Evolutionary conservation across 53 echinoderm and acorn worm species (phyloP).

Genomic region (Luidia sarsii): DNA sequence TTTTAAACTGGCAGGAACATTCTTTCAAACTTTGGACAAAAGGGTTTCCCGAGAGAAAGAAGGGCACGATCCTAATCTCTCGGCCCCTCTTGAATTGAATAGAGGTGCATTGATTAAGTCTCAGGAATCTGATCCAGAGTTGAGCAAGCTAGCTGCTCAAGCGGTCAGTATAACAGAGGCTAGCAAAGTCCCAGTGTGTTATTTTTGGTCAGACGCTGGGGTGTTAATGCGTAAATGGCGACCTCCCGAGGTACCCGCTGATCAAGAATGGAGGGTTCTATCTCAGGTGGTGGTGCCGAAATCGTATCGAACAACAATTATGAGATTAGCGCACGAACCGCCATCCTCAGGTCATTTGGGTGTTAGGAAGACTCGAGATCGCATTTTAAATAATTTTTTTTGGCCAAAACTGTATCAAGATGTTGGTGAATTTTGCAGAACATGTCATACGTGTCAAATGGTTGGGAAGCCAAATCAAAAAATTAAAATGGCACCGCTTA

Average conservation of each 20-base stretch:
- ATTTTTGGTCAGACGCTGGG: slow-evolving; percentile 6
- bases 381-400: slow-evolving; percentile 48
- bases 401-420: slow-evolving; percentile 49
- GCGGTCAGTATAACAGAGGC: slow-evolving; percentile 4
- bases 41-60: too few species aligned
- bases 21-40: too few species aligned
- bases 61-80: too few species aligned
- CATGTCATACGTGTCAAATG: slow-evolving; percentile 61
- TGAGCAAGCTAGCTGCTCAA: neutral
- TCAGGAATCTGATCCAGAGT: slow-evolving; percentile 17
- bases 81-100: neutral
- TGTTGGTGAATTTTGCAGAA: slow-evolving; percentile 38
- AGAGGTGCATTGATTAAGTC: neutral
- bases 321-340: slow-evolving; percentile 40
- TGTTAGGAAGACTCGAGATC: slow-evolving; percentile 46
- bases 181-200: slow-evolving; percentile 22
- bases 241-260: slow-evolving; percentile 43
- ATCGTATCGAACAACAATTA: slow-evolving; percentile 37
- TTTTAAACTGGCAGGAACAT: too few species aligned
- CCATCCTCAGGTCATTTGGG: slow-evolving; percentile 58
- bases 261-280: slow-evolving; percentile 52
- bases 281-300: slow-evolving; percentile 38
- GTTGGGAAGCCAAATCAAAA: slow-evolving; percentile 54
- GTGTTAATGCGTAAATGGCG: slow-evolving; percentile 65
- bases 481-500: slow-evolving; percentile 54